Percentiles rank a stretch among this genome's conserved stretches.
Conservation (phyloP, 2,797 vertebrate genomes). For the Phyllotis vaccarum region DNA sequence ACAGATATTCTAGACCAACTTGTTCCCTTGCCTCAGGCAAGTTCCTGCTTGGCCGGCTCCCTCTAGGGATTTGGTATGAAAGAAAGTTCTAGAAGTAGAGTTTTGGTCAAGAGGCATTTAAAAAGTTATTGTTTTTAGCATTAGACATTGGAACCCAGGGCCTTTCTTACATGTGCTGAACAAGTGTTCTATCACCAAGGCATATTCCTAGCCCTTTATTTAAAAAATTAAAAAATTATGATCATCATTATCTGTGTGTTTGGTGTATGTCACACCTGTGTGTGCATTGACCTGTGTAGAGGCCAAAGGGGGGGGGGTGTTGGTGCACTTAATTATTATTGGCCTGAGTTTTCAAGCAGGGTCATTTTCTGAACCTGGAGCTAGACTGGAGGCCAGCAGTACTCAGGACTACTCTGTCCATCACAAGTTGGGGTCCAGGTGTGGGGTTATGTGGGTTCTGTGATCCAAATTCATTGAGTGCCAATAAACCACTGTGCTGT, state of each 20-base stretch:
- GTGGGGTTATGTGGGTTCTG: background rate
- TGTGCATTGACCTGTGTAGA: background rate
- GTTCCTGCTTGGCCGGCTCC: conserved; percentile 12
- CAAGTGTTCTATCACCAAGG: background rate
- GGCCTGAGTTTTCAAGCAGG: background rate
- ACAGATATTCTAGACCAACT: background rate
- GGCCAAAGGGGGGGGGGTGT: background rate
- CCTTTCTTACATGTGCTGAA: background rate
- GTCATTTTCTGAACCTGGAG: background rate
- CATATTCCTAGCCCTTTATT: background rate
- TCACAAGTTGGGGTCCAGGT: background rate
- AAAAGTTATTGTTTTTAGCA: background rate
- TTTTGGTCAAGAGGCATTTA: background rate
- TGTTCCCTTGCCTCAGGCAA: background rate
- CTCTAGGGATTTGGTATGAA: background rate
- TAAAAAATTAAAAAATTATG: background rate
- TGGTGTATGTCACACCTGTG: background rate
- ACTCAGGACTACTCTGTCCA: background rate
- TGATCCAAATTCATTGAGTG: background rate
- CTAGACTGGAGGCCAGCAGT: background rate
- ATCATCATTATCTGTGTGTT: background rate
- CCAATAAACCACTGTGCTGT: background rate
- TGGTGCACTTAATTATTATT: background rate
- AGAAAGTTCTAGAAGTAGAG: conserved; percentile 28
- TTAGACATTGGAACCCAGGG: background rate